A percentile compares a stretch with the other conserved stretches of the same genome.
Conservation (phyloP, 1,140 invertebrate genomes). For the Micrasema longulum region DNA sequence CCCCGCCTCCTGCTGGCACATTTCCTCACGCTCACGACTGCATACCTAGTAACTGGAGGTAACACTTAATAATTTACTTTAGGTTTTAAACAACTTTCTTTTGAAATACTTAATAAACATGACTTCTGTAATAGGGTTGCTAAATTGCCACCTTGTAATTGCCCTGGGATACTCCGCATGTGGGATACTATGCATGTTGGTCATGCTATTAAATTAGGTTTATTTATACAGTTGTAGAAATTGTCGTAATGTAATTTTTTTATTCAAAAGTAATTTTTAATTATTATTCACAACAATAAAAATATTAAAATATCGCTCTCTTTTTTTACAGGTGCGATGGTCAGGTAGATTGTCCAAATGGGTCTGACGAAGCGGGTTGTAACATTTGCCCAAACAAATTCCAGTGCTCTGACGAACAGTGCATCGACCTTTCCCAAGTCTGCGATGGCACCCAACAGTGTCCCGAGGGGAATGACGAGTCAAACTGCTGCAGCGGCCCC, state of each 20-base stretch:
- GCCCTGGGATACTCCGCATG: too few relatives aligned
- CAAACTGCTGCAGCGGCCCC: slow-evolving; percentile 70
- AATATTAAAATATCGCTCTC: too few relatives aligned
- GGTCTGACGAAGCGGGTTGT: slow-evolving; percentile 84
- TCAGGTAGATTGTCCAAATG: slow-evolving; percentile 85
- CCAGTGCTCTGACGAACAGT: slow-evolving; percentile 79
- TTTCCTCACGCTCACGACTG: slow-evolving; percentile 71
- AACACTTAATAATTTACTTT: too few relatives aligned
- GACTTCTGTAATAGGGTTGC: neutral
- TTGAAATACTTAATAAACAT: neutral
- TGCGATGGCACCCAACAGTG: slow-evolving; percentile 83
- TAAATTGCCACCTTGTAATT: too few relatives aligned
- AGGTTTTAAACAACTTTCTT: slow-evolving; percentile 15
- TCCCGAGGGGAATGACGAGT: slow-evolving; percentile 76
- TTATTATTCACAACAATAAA: too few relatives aligned
- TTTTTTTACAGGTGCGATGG: slow-evolving; percentile 76
- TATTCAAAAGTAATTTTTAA: too few relatives aligned
- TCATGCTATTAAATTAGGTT: too few relatives aligned
- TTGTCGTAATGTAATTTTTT: too few relatives aligned
- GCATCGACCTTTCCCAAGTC: slow-evolving; percentile 77
- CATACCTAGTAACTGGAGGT: slow-evolving; percentile 84
- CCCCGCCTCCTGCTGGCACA: slow-evolving; percentile 52
- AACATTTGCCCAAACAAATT: slow-evolving; percentile 75
- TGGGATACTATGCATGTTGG: too few relatives aligned
- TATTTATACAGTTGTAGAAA: too few relatives aligned